phyloP scores from a whole-genome alignment of 2,888 invertebrate species.

The Epinotia ramella region DNA sequence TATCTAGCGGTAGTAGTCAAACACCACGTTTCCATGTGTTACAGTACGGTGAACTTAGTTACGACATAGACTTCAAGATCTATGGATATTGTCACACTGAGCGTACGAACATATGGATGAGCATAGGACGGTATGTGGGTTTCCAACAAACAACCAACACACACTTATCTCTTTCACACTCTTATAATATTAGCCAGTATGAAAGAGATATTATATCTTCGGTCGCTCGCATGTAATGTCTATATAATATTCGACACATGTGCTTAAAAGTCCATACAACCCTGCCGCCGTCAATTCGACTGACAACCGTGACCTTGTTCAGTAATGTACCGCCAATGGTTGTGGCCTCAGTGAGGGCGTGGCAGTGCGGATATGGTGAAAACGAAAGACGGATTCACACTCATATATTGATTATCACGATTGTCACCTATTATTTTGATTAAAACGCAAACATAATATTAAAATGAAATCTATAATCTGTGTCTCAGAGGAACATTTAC shows the following conservation, averaged over 20 bases:
- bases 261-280: conserved; percentile 23
- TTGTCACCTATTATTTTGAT: too few species aligned
- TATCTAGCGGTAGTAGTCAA: too few species aligned
- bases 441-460: too few species aligned
- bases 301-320: conserved; percentile 39
- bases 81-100: too few species aligned
- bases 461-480: too few species aligned
- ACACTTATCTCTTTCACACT: not conserved
- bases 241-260: conserved; percentile 13
- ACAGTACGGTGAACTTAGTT: too few species aligned
- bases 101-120: too few species aligned
- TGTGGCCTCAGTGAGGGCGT: not conserved
- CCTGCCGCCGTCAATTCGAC: conserved; percentile 26
- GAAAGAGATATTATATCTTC: not conserved
- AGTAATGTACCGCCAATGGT: conserved; percentile 20
- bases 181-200: not conserved
- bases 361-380: not conserved
- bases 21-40: too few species aligned
- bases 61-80: too few species aligned
- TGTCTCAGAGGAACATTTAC: too few species aligned
- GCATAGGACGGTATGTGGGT: not conserved
- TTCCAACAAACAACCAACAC: not conserved
- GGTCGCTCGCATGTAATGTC: not conserved
- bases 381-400: too few species aligned
- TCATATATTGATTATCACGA: too few species aligned